phyloP scores from a whole-genome alignment of 2,797 vertebrate species.

The Hylomyscus alleni region DNA sequence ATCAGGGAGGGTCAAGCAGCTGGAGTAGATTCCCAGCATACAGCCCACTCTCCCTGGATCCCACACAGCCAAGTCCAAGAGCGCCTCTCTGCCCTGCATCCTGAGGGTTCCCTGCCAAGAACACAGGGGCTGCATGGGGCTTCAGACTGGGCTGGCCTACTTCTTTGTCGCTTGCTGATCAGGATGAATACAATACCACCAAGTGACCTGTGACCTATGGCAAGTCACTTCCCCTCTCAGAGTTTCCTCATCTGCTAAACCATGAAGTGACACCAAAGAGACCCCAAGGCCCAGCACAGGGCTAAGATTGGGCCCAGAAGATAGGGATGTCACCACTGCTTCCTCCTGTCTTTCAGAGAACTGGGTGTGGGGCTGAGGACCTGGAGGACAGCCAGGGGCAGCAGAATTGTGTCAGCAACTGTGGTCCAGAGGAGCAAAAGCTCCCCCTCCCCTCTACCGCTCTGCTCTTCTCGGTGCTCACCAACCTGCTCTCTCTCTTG shows the following conservation, averaged over 20 bases:
- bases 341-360: conserved; percentile 83
- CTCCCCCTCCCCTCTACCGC: rapidly evolving
- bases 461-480: rapidly evolving
- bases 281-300: neutral
- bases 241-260: conserved; percentile 68
- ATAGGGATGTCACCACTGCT: conserved; percentile 66
- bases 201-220: conserved; percentile 43
- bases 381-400: neutral
- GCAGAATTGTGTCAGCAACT: neutral
- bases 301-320: conserved; percentile 20
- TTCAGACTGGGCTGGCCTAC: neutral
- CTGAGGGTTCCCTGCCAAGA: neutral
- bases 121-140: neutral
- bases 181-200: neutral
- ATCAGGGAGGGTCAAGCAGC: neutral
- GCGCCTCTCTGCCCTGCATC: neutral
- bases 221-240: conserved; percentile 52
- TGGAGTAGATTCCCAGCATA: neutral
- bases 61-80: neutral
- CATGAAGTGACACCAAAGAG: conserved; percentile 45
- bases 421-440: neutral
- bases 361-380: conserved; percentile 42
- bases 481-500: neutral
- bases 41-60: too few relatives aligned
- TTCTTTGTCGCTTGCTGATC: neutral